Evolutionary conservation across 2,888 invertebrate genomes (phyloP), one percentile per base, ranked within the genome.

Genomic region (Melinopterus prodromus): DNA sequence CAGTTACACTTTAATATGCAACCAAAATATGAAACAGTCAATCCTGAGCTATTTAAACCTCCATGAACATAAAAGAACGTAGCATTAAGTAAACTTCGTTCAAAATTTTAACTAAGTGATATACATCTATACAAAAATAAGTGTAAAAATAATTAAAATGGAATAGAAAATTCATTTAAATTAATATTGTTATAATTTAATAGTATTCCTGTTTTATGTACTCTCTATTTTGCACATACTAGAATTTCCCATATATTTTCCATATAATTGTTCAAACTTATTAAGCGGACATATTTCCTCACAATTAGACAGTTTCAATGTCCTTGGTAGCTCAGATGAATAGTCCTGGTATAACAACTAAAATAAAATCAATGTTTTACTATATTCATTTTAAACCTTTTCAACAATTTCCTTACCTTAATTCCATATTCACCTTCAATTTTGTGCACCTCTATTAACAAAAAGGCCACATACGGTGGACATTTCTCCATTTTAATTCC

Each of bases 401-500:
- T 26, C 26, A 26, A 26, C 26, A 3, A 26, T 26, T 78, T n/a
- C 69, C 16, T 76, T 80, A 80, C 80, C 36, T 80, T 80, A 26
- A 80, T 53, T 35, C 77, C 77, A 53, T 79, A 69, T 6, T 9
- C 53, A 6, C 70, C 16, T 12, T 72, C 71, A 9, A 77, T 79
- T 6, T 75, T 69, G 78, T 86, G 86, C 4, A 87, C 82, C 80
- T 87, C 87, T 14, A 86, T 53, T 15, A 85, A 78, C 38, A 87
- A 79, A 70, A 85, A 85, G 0, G 86, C 83, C 6, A 85, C 86
- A 81, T 86, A 86, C 12, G 84, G 83, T 0, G 87, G 86, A 36
- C 85, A 79, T 77, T 90, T 89, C 0, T 88, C 87, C 71, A 89
- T 84, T 83, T 87, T 92, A 16, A 91, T 86, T 0, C 87, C 87